Percentiles rank a stretch among this genome's conserved stretches.
Conservation (phyloP, 2,113 vertebrate genomes). For the Sisor rabdophorus region DNA sequence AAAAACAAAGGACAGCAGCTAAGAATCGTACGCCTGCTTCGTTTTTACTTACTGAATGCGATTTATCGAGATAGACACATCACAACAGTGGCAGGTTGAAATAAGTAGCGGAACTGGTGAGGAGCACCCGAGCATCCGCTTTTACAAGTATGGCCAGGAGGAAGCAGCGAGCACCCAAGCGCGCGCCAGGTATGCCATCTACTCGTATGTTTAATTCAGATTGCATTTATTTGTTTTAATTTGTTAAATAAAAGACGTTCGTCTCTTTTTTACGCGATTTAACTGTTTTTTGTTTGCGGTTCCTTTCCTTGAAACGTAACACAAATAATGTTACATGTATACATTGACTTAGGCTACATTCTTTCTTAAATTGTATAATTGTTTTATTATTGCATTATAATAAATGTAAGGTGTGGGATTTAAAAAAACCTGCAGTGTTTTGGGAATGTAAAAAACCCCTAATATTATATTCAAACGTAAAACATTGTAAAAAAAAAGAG, state of each 20-base stretch:
- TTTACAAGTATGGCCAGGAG: constrained; percentile 84
- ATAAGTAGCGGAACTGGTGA: neutral
- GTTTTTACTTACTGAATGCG: neutral
- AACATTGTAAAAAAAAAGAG: neutral
- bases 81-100: neutral
- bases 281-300: neutral
- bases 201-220: too few species aligned
- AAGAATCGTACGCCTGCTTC: constrained; percentile 6
- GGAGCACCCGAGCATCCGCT: neutral
- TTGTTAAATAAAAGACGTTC: too few species aligned
- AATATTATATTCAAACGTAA: too few species aligned
- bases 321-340: neutral
- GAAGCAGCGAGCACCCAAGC: constrained; percentile 97
- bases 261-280: neutral
- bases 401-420: neutral
- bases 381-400: too few species aligned
- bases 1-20: constrained; percentile 37
- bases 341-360: neutral
- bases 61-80: neutral
- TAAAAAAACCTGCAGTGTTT: neutral
- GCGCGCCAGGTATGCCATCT: constrained; percentile 83
- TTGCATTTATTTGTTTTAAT: neutral
- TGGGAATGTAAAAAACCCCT: neutral
- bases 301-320: neutral
- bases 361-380: neutral